Base-by-base conservation (phyloP, 2,888 invertebrate genomes). In the Watsonalla cultraria region DNA sequence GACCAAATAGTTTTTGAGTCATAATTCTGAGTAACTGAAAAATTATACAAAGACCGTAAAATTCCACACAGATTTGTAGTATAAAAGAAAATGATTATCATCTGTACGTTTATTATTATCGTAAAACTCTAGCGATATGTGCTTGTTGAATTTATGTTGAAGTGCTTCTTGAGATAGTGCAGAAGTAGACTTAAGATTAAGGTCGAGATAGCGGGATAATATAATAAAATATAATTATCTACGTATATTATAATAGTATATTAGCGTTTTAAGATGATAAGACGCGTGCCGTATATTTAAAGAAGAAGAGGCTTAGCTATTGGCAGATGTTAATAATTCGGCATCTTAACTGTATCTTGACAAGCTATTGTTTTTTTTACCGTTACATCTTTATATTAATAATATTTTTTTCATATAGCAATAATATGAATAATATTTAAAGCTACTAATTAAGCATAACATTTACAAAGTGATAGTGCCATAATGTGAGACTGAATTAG, bases 401-500 rank as follows among this genome's bases (percentile, higher is more conserved):
- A n/a, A 24, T 24, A 24, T 24, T 24, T 24, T 24, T 24, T 24
- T 24, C 4, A 1, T 24, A 24, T 24, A 24, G 24, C 24, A 24
- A 24, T 24, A 24, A 24, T 24, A 24, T 24, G 2, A 24, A 24
- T 24, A 24, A 24, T 24, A 24, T 24, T 24, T 24, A 24, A 24
- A 2, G 24, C 24, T 24, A 24, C 24, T 24, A 24, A 24, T 24
- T 24, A 24, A 24, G 37, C 9, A 42, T 2, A 11, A 42, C 11
- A 9, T 42, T 42, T 9, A 14, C 11, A 5, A 48, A 48, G 49
- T 49, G 49, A 0, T 49, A 54, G 54, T 61, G 70, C 66, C 65
- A 65, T 57, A 66, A 67, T 72, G 68, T 58, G 53, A 52, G 59
- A 35, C n/a, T 55, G 45, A 54, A 53, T 49, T 59, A 59, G 51